These are phyloP conservation scores for Lochmaea capreae DNA, from an alignment of 2,888 invertebrate species.

Conservation along the genomic window DNA sequence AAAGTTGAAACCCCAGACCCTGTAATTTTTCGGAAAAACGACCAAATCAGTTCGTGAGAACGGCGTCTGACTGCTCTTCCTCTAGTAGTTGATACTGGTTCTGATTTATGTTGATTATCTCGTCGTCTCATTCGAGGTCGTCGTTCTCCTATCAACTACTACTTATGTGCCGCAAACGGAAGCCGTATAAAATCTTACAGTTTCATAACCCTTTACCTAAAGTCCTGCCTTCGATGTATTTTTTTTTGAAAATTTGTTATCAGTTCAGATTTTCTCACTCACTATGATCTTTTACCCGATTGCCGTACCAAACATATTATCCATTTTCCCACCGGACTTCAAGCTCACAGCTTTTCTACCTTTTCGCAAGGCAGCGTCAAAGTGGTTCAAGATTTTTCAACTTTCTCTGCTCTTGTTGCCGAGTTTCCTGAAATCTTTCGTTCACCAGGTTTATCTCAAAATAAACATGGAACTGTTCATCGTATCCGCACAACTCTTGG, in stretches of 20 bases:
- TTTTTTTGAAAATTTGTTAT: background rate
- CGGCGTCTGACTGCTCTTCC: too few relatives aligned
- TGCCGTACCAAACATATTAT: too few relatives aligned
- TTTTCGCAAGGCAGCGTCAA: too few relatives aligned
- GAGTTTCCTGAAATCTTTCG: background rate
- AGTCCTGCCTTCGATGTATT: background rate
- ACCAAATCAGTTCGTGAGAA: background rate
- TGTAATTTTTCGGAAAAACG: background rate
- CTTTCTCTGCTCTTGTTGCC: too few relatives aligned
- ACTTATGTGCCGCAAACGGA: background rate
- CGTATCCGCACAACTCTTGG: background rate
- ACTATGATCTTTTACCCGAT: too few relatives aligned
- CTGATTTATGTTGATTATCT: background rate
- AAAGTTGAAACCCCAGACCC: too few relatives aligned
- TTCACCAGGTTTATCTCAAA: background rate
- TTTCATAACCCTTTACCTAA: background rate
- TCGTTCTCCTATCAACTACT: background rate
- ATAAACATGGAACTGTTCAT: background rate
- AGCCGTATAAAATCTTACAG: background rate
- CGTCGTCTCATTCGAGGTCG: background rate
- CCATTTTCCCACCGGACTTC: too few relatives aligned
- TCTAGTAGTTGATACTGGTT: background rate
- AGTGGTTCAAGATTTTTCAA: too few relatives aligned
- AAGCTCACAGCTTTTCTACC: too few relatives aligned
- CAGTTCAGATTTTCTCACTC: too few relatives aligned